Percentiles rank a stretch among this genome's conserved stretches.
These are phyloP conservation scores for Bombus balteatus DNA, from an alignment of 1,140 invertebrate genomes.

Conservation along the genomic window DNA sequence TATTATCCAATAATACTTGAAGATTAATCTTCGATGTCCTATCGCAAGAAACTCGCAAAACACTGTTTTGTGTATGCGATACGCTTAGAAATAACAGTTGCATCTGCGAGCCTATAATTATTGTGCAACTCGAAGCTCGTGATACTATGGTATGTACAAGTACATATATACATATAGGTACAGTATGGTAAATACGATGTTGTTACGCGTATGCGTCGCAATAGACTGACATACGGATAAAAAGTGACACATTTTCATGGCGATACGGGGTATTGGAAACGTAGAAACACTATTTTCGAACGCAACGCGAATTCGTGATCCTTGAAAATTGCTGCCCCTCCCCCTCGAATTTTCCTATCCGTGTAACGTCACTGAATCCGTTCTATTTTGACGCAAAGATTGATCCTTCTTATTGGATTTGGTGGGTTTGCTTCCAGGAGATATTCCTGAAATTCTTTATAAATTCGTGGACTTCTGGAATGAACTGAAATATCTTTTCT, in stretches of 20 bases:
- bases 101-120: neutral
- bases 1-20: neutral
- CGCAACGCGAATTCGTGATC: neutral
- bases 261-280: neutral
- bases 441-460: neutral
- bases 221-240: neutral
- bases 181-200: neutral
- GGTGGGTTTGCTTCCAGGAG: neutral
- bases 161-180: neutral
- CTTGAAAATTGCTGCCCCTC: neutral
- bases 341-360: neutral
- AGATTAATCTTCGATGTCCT: neutral
- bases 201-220: neutral
- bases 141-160: neutral
- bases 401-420: neutral
- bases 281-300: neutral
- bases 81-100: neutral
- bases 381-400: neutral
- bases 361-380: neutral
- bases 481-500: neutral
- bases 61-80: neutral
- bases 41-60: neutral
- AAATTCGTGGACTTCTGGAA: neutral
- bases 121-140: neutral
- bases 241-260: neutral